Evolutionary conservation across 1,140 invertebrate genomes (phyloP), one percentile per base, ranked within the genome.

Genomic region (Neodiprion lecontei): DNA sequence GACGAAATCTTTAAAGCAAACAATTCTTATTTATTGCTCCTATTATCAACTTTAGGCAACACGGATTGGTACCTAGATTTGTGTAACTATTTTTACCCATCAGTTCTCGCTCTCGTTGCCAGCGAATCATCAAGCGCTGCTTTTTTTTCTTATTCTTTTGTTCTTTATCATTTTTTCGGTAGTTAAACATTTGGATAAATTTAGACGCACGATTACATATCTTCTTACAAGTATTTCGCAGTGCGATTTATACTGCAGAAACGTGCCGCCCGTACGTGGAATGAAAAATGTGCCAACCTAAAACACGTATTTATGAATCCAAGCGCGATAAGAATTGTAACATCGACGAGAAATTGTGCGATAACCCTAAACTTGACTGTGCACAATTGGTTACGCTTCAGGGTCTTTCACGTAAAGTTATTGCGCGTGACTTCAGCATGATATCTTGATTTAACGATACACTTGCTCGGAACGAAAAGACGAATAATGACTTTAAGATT

Each of bases 361-460:
- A 61, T 61, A 61, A 61, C 53, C n/a, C 53, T 61, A 61, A 61
- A 61, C 53, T 61, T 12, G n/a, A 61, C n/a, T 61, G 53, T 61
- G n/a, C 53, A 61, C n/a, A 61, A 61, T 17, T 61, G n/a, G n/a
- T 17, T 9, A 61, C 53, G n/a, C 11, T 61, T 17, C 53, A 61
- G 53, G 9, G 11, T 61, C 53, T 12, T 40, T 40, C 3, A 14
- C 53, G 53, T 9, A 61, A 61, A 61, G n/a, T 12, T 61, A 61
- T 61, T 61, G 11, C n/a, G 53, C 53, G 53, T 14, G 53, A 9
- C 53, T 12, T 17, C n/a, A 4, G 53, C 53, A 14, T 61, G 53
- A 61, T 61, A 0, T 61, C 11, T 40, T 40, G 11, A 61, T 17
- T 12, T 61, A 61, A 14, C n/a, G 53, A 17, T 61, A 61, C 8